Base-by-base conservation (phyloP, 64 coral and sea anemone genomes). In the Hydrozoanthus tunicans region DNA sequence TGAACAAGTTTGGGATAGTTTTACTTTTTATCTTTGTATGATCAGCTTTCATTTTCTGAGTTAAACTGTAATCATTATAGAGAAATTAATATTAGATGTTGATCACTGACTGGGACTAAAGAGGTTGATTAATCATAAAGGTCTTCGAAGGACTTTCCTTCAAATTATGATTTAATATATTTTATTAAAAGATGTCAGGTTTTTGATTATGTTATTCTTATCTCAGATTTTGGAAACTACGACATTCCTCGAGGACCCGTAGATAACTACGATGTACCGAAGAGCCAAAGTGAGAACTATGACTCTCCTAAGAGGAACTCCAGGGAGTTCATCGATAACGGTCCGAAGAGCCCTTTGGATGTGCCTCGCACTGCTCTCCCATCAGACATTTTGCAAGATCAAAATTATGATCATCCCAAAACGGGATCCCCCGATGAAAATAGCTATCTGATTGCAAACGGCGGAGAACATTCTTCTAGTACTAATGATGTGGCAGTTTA, bases 191-290 rank as follows among this genome's bases (percentile, higher is more conserved):
- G 20, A 20, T 20, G 20, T 20, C 20, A 20, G 20, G 20, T 20
- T 85, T 9, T 9, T 77, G 11, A 64, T 58, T 6, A 59, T 20
- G 25, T 54, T 89, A 5, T 5, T 25, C 8, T 12, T 70, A 77
- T 64, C 6, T 32, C 3, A 94, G 93, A 71, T 10, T 91, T 78
- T 23, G 74, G 65, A 66, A 89, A 96, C 55, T 96, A 93, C 67
- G 86, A 88, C 26, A 71, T 81, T 64, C 95, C 92, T 51, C 93
- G 9, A 17, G 80, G 70, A 5, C 3, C 52, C 4, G 6, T 56
- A 58, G 67, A 83, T 7, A 86, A 92, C 26, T 92, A 92, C 72
- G 91, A 92, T 51, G 13, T 78, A 15, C 91, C 91, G 2, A 90
- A 79, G 32, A 62, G 17, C 12, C 7, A 14, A n/a, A 88, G 55